A percentile compares a stretch with the other conserved stretches of the same genome.
Evolutionary conservation across 92 coral and sea anemone genomes (phyloP).

Genomic region (Phenganax subtilis): DNA sequence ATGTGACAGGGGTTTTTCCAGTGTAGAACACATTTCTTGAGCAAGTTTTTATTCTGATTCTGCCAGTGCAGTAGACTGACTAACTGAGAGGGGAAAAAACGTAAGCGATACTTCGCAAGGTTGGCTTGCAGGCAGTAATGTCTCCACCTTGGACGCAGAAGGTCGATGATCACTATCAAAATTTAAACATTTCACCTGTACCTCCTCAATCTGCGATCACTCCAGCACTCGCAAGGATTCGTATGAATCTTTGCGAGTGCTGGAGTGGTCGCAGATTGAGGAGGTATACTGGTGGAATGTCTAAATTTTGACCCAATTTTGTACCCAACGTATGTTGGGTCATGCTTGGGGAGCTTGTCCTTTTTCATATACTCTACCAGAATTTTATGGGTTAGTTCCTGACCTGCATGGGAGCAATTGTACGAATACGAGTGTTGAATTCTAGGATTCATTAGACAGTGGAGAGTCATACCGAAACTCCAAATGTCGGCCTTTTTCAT

Average conservation of each 20-base stretch:
- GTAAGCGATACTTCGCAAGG: too few relatives aligned
- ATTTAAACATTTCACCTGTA: background rate
- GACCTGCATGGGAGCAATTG: background rate
- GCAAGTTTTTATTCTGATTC: too few relatives aligned
- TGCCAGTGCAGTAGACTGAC: background rate
- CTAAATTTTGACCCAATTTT: too few relatives aligned
- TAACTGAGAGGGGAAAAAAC: background rate
- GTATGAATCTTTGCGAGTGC: background rate
- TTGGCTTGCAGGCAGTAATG: too few relatives aligned
- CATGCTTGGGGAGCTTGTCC: too few relatives aligned
- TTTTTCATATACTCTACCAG: too few relatives aligned
- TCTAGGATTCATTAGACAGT: slow-evolving; percentile 4
- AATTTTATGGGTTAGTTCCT: background rate
- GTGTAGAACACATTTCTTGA: too few relatives aligned
- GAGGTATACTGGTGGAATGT: too few relatives aligned
- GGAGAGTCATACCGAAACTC: background rate
- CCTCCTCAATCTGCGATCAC: slow-evolving; percentile 18
- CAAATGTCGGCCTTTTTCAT: slow-evolving; percentile 14
- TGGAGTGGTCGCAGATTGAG: too few relatives aligned
- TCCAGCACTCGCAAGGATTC: slow-evolving; percentile 5
- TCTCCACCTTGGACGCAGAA: background rate
- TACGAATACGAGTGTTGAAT: background rate
- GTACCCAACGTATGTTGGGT: too few relatives aligned
- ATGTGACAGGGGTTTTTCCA: too few relatives aligned
- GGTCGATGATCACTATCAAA: background rate